These are phyloP conservation scores for Phytoseiulus persimilis DNA, from an alignment of 2,888 invertebrate species.

Conservation along the genomic window DNA sequence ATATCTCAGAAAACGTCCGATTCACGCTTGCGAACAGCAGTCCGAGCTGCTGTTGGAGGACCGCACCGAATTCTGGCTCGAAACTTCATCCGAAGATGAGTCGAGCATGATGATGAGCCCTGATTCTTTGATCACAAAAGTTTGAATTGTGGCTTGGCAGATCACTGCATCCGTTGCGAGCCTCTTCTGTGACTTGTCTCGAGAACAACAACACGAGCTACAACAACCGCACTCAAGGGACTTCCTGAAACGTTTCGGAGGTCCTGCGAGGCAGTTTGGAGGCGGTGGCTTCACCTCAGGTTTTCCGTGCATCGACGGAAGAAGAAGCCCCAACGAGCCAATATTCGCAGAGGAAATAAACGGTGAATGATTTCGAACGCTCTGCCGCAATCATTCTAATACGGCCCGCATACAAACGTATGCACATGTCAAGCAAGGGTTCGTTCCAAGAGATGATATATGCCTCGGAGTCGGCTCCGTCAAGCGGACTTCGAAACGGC, in stretches of 20 bases:
- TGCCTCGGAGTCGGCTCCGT: neutral
- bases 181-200: neutral
- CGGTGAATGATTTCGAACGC: neutral
- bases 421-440: neutral
- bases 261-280: neutral
- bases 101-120: too few relatives aligned
- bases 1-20: too few relatives aligned
- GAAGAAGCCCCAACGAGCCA: neutral
- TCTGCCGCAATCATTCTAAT: neutral
- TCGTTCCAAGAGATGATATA: neutral
- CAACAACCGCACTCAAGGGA: neutral
- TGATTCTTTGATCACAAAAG: neutral
- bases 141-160: neutral
- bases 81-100: too few relatives aligned
- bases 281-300: too few relatives aligned
- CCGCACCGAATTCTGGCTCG: too few relatives aligned
- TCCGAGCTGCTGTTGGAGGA: too few relatives aligned
- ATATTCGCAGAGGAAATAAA: neutral
- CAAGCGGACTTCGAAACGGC: neutral
- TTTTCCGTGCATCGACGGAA: too few relatives aligned
- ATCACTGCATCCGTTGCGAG: neutral
- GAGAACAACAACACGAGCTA: neutral
- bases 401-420: neutral
- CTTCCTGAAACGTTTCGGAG: neutral
- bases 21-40: too few relatives aligned